Evolutionary conservation across 2,113 vertebrate genomes (phyloP).

Genomic region (Caretta caretta): DNA sequence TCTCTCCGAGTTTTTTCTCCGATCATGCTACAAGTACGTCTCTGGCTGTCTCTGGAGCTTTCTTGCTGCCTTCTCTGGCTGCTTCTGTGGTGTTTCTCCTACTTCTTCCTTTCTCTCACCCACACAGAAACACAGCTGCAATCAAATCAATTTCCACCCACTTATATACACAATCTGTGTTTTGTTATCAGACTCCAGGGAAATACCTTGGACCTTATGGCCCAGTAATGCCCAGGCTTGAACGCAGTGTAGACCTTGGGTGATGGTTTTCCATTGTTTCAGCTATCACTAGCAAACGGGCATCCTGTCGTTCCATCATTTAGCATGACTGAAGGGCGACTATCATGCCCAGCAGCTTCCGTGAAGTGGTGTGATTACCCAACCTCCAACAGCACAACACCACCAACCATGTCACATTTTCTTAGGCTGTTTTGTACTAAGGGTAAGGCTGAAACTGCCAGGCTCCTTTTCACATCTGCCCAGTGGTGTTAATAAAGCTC

Average conservation of each 20-base stretch:
- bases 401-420: not conserved
- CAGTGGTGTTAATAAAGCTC: not conserved
- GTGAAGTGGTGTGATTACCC: not conserved
- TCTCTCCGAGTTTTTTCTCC: too few species aligned
- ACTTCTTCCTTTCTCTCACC: not conserved
- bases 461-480: not conserved
- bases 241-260: not conserved
- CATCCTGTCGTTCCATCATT: not conserved
- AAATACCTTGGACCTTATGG: not conserved
- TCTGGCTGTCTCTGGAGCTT: not conserved
- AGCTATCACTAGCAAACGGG: not conserved
- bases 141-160: not conserved
- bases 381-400: too few species aligned
- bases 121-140: not conserved
- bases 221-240: too few species aligned
- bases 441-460: not conserved
- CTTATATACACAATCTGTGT: too few species aligned
- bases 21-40: too few species aligned
- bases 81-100: not conserved
- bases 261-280: not conserved
- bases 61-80: not conserved
- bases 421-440: not conserved
- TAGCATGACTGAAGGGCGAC: not conserved
- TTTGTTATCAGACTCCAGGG: not conserved
- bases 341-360: not conserved